Base-by-base conservation (phyloP, 2,797 vertebrate genomes). In the Sciaenops ocellatus region DNA sequence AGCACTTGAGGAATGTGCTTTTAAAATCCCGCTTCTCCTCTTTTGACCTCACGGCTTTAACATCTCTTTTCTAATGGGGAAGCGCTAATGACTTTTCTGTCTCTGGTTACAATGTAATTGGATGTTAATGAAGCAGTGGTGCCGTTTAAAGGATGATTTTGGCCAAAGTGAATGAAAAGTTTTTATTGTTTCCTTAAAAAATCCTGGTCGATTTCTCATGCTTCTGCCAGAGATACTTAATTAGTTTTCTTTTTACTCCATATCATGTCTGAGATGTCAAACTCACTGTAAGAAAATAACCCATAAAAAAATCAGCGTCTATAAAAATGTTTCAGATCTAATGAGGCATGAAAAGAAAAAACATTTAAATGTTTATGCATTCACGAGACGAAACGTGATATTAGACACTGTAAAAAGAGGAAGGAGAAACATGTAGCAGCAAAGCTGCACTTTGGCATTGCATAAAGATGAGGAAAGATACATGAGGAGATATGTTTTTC, bases 1-100 rank as follows among this genome's bases (percentile, higher is more conserved):
- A 80, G 73, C 66, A 38, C 59, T 73, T 56, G 69, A 82, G 76
- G 84, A 86, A 88, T 88, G 79, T 60, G 73, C 82, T 79, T 76
- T 83, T 82, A 77, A 84, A 91, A 65, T 44, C 24, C 51, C 12
- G 76, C 50, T 1, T 83, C 56, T 88, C 63, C 72, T 77, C 76
- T 22, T 62, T 63, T 76, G 74, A 78, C 78, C 79, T 69, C 48
- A 3, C n/a, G 2, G 41, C 46, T 72, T 17, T 41, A 62, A 61
- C 34, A 22, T 60, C 57, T 9, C n/a, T 26, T 28, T 61, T 63
- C 51, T 78, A 76, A 80, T 72, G 68, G 16, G 70, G 69, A 83
- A 4, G 62, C 72, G 28, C 72, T 83, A 80, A 89, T 82, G 65
- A 60, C 18, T 62, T 80, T 76, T 71, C 26, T 78, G 64, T 69